These are phyloP conservation scores for Rhinella marina DNA, from an alignment of 2,797 vertebrate species.

Conservation along the genomic window DNA sequence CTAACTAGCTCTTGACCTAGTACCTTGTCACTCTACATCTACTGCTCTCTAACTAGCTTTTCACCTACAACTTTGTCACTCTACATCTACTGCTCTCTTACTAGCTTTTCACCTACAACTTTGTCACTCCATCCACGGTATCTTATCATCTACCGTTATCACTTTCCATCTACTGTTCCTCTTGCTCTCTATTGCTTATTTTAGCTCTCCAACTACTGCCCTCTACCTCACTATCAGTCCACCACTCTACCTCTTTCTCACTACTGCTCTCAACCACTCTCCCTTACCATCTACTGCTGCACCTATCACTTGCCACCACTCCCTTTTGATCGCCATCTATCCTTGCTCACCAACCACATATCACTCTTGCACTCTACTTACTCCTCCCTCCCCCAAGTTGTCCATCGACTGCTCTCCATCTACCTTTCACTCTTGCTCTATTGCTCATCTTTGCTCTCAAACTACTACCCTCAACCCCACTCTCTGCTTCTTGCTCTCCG, in stretches of 20 bases:
- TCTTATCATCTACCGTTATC: too few relatives aligned
- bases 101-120: neutral
- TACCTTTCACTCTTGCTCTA: neutral
- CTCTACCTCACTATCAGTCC: neutral
- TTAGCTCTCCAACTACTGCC: neutral
- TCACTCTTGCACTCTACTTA: neutral
- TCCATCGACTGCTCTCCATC: neutral
- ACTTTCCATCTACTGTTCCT: too few relatives aligned
- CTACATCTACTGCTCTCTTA: neutral
- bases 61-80: neutral
- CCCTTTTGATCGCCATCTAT: neutral
- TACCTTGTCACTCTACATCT: neutral
- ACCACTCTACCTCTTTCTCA: neutral
- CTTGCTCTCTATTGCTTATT: neutral
- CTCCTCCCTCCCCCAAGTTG: neutral
- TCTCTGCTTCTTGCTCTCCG: too few relatives aligned
- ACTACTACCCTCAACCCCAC: neutral
- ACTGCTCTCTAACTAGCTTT: neutral
- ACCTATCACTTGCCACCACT: neutral
- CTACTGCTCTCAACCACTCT: neutral
- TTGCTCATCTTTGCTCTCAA: neutral
- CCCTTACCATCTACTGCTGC: neutral
- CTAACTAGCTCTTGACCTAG: neutral
- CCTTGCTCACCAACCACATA: neutral
- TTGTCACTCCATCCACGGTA: too few relatives aligned